These are phyloP conservation scores for Sarcophaga peregrina DNA, from an alignment of 1,140 invertebrate genomes.

Conservation along the genomic window DNA sequence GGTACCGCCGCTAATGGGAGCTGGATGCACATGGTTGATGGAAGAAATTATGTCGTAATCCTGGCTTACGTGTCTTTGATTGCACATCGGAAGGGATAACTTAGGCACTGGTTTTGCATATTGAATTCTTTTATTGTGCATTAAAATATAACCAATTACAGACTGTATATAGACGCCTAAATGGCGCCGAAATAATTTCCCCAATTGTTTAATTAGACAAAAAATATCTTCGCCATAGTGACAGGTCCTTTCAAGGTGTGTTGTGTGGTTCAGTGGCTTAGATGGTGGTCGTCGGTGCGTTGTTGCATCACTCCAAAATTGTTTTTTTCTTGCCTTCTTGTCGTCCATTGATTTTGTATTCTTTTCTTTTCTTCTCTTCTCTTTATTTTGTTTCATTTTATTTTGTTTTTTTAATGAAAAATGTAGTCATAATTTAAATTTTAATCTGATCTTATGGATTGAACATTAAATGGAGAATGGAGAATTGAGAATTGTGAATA, in stretches of 20 bases:
- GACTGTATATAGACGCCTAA: neutral
- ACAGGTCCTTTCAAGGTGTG: neutral
- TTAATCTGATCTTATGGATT: conserved; percentile 35
- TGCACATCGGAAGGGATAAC: too few species aligned
- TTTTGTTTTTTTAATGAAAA: conserved; percentile 33
- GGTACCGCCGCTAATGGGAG: too few species aligned
- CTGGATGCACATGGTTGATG: too few species aligned
- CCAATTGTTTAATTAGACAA: neutral
- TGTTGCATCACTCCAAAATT: too few species aligned
- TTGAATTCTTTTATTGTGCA: too few species aligned
- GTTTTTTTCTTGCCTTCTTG: neutral
- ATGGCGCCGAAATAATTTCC: neutral
- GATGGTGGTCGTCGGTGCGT: neutral
- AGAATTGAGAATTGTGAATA: neutral
- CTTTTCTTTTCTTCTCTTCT: neutral
- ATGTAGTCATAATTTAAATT: conserved; percentile 35
- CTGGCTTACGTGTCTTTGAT: too few species aligned
- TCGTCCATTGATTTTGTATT: neutral
- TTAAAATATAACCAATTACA: too few species aligned
- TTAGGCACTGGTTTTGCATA: too few species aligned
- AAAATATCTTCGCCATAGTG: neutral
- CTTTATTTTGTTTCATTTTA: neutral
- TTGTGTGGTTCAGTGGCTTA: neutral
- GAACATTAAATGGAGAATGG: neutral
- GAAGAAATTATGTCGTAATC: too few species aligned